Percentiles rank a stretch among this genome's conserved stretches.
phyloP scores from a whole-genome alignment of 2,888 invertebrate species.

The Mycalesis mineus region DNA sequence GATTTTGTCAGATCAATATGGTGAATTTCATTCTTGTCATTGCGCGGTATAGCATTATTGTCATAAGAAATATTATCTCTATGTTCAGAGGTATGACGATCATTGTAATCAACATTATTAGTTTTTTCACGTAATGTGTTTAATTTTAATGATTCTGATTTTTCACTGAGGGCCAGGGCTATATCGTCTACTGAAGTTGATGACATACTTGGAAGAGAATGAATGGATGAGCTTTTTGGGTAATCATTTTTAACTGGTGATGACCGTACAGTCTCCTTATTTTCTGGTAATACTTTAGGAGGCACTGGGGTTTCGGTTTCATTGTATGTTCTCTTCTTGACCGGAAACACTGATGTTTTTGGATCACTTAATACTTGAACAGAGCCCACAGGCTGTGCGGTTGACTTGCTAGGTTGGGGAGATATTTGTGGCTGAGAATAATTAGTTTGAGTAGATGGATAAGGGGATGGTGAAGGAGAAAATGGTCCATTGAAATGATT shows the following conservation, averaged over 20 bases:
- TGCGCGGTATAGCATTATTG: constrained; percentile 30
- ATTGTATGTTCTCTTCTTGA: constrained; percentile 81
- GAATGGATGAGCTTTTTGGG: constrained; percentile 39
- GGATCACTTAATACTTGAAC: constrained; percentile 48
- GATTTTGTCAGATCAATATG: constrained; percentile 45
- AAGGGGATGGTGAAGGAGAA: constrained; percentile 59
- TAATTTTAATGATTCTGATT: constrained; percentile 58
- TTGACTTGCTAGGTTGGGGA: constrained; percentile 43
- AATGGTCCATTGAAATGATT: constrained; percentile 65
- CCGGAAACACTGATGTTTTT: constrained; percentile 75
- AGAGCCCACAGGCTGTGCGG: constrained; percentile 29
- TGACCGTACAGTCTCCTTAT: constrained; percentile 35
- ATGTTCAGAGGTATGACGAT: constrained; percentile 39
- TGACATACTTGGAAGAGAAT: constrained; percentile 40
- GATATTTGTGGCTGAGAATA: constrained; percentile 54
- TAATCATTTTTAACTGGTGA: constrained; percentile 49
- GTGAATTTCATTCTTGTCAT: constrained; percentile 45
- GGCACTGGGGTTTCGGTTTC: constrained; percentile 60
- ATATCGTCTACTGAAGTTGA: constrained; percentile 61
- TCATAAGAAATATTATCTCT: constrained; percentile 42
- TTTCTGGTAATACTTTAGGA: constrained; percentile 48
- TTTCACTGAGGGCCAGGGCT: constrained; percentile 61
- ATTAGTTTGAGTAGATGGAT: constrained; percentile 53
- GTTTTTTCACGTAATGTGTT: constrained; percentile 53
- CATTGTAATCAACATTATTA: constrained; percentile 38